These are phyloP conservation scores for Saccopteryx bilineata DNA, from an alignment of 2,113 vertebrate genomes.

Conservation along the genomic window DNA sequence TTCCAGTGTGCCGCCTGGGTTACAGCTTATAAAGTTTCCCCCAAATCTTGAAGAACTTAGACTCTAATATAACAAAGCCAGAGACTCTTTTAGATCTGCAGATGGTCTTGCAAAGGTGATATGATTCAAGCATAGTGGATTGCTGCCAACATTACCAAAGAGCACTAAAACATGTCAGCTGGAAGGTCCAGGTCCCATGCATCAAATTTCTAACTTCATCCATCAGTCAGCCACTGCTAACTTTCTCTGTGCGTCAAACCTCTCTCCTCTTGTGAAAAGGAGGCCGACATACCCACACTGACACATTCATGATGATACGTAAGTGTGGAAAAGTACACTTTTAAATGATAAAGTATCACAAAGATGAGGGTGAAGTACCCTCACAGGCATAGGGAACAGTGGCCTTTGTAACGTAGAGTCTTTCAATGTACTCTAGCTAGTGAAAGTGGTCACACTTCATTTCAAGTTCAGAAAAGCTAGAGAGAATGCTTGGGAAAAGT, in stretches of 20 bases:
- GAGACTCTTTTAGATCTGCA: background rate
- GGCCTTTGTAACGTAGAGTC: background rate
- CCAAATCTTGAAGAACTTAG: background rate
- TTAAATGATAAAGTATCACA: background rate
- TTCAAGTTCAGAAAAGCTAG: conserved; percentile 32
- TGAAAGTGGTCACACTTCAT: background rate
- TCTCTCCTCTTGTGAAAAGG: background rate
- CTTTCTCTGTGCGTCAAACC: background rate
- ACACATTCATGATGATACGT: background rate
- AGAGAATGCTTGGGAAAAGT: background rate
- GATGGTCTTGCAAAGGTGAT: background rate
- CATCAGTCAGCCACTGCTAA: background rate
- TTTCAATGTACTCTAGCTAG: background rate
- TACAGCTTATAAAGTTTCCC: background rate
- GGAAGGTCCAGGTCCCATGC: background rate
- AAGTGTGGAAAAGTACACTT: background rate
- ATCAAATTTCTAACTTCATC: background rate
- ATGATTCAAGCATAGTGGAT: background rate
- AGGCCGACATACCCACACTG: background rate
- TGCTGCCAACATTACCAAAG: background rate
- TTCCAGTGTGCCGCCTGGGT: background rate
- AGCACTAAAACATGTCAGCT: background rate
- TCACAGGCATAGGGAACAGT: background rate
- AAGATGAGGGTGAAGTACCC: background rate
- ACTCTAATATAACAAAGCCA: background rate